phyloP scores from a whole-genome alignment of 2,888 invertebrate species.

The Agrilus cyanescens region DNA sequence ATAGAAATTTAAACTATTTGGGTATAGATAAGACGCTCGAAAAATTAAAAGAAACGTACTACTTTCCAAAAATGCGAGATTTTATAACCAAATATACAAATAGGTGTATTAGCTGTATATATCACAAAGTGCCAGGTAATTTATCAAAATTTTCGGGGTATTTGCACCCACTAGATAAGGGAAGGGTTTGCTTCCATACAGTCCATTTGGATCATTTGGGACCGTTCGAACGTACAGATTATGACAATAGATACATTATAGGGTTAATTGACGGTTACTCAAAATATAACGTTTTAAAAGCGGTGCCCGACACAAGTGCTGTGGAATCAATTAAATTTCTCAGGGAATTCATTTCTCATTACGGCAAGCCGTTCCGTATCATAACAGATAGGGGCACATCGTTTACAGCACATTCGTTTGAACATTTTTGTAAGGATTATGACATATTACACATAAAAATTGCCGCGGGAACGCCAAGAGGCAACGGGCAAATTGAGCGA shows the following conservation, averaged over 20 bases:
- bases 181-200: conserved; percentile 27
- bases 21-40: conserved; percentile 22
- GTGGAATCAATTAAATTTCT: conserved; percentile 1
- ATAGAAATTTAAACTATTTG: no score
- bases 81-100: conserved; percentile 21
- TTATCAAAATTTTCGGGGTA: no score
- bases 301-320: conserved; percentile 4
- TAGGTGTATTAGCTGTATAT: conserved; percentile 22
- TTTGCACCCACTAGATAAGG: conserved; percentile 27
- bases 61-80: conserved; percentile 23
- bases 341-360: conserved; percentile 7
- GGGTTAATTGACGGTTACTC: conserved; percentile 25
- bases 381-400: conserved; percentile 10
- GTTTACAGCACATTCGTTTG: conserved; percentile 6
- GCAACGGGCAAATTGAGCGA: conserved; percentile 10
- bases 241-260: conserved; percentile 23
- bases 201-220: conserved; percentile 32
- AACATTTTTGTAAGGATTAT: conserved; percentile 4
- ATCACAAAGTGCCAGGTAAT: conserved; percentile 13
- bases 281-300: conserved; percentile 4
- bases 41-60: conserved; percentile 10
- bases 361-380: conserved; percentile 8
- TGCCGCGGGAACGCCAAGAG: no score
- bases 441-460: conserved; percentile 11
- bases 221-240: conserved; percentile 26